phyloP scores from a whole-genome alignment of 2,113 vertebrate species.

The Corydoras sp. region DNA sequence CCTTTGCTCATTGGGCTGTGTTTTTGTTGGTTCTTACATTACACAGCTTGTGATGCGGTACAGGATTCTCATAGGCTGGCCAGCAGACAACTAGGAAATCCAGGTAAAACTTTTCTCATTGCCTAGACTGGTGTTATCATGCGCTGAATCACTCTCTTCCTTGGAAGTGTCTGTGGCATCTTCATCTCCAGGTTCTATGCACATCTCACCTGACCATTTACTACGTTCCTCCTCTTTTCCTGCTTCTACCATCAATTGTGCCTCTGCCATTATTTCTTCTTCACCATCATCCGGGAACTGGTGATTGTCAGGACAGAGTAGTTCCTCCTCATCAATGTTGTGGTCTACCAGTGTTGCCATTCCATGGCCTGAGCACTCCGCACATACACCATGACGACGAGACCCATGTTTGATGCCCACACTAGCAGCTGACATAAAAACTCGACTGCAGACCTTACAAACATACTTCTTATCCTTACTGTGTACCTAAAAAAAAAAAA shows the following conservation, averaged over 20 bases:
- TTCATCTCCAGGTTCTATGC: conserved; percentile 72
- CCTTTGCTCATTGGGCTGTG: conserved; percentile 26
- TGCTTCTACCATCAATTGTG: conserved; percentile 77
- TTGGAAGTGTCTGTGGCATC: conserved; percentile 73
- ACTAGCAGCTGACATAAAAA: conserved; percentile 95
- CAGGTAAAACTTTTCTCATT: conserved; percentile 88
- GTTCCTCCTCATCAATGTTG: conserved; percentile 73
- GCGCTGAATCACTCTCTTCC: conserved; percentile 81
- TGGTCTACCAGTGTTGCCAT: conserved; percentile 74
- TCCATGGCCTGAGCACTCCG: conserved; percentile 83
- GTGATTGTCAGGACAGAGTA: conserved; percentile 76
- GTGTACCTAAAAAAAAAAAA: conserved; percentile 74
- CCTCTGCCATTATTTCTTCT: conserved; percentile 72
- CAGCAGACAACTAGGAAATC: conserved; percentile 78
- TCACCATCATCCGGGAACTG: conserved; percentile 73
- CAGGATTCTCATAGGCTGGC: not conserved
- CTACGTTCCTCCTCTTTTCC: conserved; percentile 71
- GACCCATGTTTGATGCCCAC: conserved; percentile 97
- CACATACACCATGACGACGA: conserved; percentile 86
- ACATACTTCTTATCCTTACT: conserved; percentile 99
- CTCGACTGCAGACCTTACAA: conserved; percentile 93
- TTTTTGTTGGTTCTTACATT: conserved; percentile 10
- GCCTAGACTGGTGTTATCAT: conserved; percentile 74
- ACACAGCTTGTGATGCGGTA: conserved; percentile 30
- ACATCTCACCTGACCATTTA: conserved; percentile 75